phyloP scores from a whole-genome alignment of 2,888 invertebrate species.

The Cylloceria caligata region DNA sequence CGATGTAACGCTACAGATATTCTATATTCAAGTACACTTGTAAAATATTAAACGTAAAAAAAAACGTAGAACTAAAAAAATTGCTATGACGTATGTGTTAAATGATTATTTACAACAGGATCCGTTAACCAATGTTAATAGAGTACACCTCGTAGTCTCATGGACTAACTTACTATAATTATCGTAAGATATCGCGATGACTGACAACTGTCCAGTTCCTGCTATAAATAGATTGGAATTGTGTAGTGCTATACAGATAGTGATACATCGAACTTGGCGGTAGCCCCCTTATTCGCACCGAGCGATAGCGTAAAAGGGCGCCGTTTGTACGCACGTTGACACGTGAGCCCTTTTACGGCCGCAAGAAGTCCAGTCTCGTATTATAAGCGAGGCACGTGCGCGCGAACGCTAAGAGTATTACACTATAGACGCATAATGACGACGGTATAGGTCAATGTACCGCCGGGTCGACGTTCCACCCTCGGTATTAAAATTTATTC shows the following conservation, averaged over 20 bases:
- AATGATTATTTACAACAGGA: background rate
- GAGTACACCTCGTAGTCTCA: background rate
- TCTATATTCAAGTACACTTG: too few species aligned
- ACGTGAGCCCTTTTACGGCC: conserved; percentile 65
- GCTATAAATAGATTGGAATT: background rate
- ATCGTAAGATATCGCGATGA: background rate
- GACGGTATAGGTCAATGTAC: conserved; percentile 58
- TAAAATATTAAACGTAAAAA: too few species aligned
- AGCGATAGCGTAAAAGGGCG: conserved; percentile 54
- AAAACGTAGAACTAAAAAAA: background rate
- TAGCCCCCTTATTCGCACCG: conserved; percentile 34
- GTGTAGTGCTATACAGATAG: conserved; percentile 26
- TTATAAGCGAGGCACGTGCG: conserved; percentile 46
- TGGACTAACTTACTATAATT: background rate
- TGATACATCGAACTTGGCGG: conserved; percentile 1
- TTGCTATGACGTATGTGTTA: too few species aligned
- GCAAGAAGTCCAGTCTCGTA: conserved; percentile 33
- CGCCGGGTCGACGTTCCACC: conserved; percentile 55
- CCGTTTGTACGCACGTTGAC: conserved; percentile 53
- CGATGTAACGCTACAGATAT: too few species aligned
- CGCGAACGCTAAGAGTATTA: conserved; percentile 18
- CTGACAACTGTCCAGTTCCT: background rate
- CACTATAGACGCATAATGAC: conserved; percentile 48
- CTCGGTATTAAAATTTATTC: conserved; percentile 67
- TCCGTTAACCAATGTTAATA: background rate